phyloP scores from a whole-genome alignment of 1,140 invertebrate species.

The Manduca sexta region DNA sequence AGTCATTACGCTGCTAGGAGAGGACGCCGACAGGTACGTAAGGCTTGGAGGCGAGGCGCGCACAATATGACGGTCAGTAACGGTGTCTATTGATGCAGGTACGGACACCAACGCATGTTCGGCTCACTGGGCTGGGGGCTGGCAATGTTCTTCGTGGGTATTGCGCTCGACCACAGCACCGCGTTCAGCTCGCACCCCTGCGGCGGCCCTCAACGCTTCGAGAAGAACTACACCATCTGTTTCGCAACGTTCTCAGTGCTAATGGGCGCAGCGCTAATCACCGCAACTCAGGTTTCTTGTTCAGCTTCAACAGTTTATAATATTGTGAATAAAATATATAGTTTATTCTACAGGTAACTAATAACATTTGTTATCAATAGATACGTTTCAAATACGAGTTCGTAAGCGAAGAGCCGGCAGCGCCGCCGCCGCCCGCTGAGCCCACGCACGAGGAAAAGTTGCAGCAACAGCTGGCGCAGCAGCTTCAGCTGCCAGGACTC shows the following conservation, averaged over 20 bases:
- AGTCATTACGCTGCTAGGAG: conserved; percentile 91
- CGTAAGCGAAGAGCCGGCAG: conserved; percentile 31
- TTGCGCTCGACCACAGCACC: conserved; percentile 97
- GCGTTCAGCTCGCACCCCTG: conserved; percentile 93
- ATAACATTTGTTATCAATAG: conserved; percentile 32
- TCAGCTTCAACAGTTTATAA: too few species aligned
- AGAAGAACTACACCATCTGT: conserved; percentile 99
- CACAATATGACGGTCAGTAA: not conserved
- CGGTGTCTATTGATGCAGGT: conserved; percentile 67
- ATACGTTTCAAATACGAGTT: conserved; percentile 87
- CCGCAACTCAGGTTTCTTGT: conserved; percentile 83
- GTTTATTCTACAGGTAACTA: too few species aligned
- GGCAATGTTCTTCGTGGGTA: conserved; percentile 99
- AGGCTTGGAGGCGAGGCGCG: too few species aligned
- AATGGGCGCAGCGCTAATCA: conserved; percentile 95
- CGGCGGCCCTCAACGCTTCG: conserved; percentile 86
- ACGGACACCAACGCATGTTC: conserved; percentile 98
- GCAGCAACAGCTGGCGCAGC: conserved; percentile 86
- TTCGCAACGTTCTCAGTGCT: conserved; percentile 98
- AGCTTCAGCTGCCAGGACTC: conserved; percentile 84
- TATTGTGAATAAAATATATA: too few species aligned
- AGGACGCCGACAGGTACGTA: conserved; percentile 90
- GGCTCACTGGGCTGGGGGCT: conserved; percentile 98
- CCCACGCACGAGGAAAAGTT: conserved; percentile 80
- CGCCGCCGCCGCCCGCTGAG: conserved; percentile 49